Evolutionary conservation across 1,140 invertebrate genomes (phyloP), one percentile per base, ranked within the genome.

Genomic region (Pseudomyrmex flavicornis): DNA sequence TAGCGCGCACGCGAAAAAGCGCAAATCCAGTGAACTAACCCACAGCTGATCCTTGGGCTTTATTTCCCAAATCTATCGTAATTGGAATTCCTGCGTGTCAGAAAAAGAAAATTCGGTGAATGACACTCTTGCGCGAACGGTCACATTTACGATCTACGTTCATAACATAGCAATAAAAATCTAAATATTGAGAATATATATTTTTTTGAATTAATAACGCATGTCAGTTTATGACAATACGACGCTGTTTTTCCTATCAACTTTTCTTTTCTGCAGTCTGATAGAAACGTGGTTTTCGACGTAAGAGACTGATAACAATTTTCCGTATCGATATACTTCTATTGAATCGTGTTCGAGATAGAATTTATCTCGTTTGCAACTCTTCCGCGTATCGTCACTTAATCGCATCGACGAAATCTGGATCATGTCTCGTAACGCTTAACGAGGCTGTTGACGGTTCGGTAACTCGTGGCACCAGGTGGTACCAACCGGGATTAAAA

Each of bases 401-500:
- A 82, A 86, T 85, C 48, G 17, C 48, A 46, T 66, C 26, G 66
- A 52, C 52, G 69, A 85, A 79, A 88, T 80, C 74, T 80, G 63
- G 82, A 80, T 80, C 77, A 50, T 73, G 82, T 88, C 58, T 84
- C 68, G 82, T 44, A 59, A 56, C 68, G 58, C 44, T 63, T 72
- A 84, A 84, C 75, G 82, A 84, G 65, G 54, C 46, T 58, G 62
- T 87, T 69, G 74, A 84, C 59, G 50, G 35, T 68, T 83, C 59
- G 56, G 61, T 84, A 61, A 48, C 76, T 87, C 54, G 20, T 61
- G 54, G 69, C 85, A 46, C 56, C 85, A 84, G 85, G 62, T 88
- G 85, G 35, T 54, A 84, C 68, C 61, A 79, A 79, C 62, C 69
- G 80, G 68, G 62, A 88, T 87, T 84, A 87, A 88, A 87, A 88